Evolutionary conservation across 1,140 invertebrate species (phyloP).

Genomic region (Portunus trituberculatus): DNA sequence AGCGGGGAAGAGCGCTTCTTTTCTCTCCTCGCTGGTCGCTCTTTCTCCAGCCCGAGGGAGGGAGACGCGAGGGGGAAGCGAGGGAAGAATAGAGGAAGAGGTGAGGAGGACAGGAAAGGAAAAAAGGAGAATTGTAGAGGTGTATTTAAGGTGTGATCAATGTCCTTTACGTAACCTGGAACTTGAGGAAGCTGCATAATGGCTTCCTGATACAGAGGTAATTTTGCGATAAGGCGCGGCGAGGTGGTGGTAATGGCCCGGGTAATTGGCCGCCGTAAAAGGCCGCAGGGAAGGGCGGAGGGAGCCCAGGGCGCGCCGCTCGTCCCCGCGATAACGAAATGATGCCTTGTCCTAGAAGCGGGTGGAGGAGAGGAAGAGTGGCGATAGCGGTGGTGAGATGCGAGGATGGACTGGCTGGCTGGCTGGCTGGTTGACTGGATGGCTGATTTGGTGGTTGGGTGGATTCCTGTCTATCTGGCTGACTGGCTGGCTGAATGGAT

Average conservation of each 20-base stretch:
- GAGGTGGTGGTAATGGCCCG: neutral
- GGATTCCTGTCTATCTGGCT: neutral
- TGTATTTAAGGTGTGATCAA: neutral
- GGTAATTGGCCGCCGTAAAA: slow-evolving; percentile 6
- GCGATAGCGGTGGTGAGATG: neutral
- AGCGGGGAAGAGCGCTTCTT: neutral
- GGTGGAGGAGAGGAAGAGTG: neutral
- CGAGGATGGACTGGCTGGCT: neutral
- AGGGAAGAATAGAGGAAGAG: neutral
- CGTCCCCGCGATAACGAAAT: neutral
- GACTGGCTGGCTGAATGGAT: too few species aligned
- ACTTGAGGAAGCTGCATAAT: slow-evolving; percentile 13
- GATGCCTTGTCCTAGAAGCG: neutral
- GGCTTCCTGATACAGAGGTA: slow-evolving; percentile 20
- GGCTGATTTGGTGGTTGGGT: too few species aligned
- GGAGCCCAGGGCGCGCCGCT: neutral
- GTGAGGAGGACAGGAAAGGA: neutral
- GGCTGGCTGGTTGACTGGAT: neutral
- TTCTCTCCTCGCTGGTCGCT: neutral
- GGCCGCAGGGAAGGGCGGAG: neutral
- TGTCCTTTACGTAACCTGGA: slow-evolving; percentile 10
- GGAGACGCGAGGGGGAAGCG: neutral
- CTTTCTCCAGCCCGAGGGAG: slow-evolving; percentile 29
- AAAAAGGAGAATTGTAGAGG: neutral
- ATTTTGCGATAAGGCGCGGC: slow-evolving; percentile 1